These are phyloP conservation scores for Arothron firmamentum DNA, from an alignment of 2,113 vertebrate genomes.

Conservation along the genomic window DNA sequence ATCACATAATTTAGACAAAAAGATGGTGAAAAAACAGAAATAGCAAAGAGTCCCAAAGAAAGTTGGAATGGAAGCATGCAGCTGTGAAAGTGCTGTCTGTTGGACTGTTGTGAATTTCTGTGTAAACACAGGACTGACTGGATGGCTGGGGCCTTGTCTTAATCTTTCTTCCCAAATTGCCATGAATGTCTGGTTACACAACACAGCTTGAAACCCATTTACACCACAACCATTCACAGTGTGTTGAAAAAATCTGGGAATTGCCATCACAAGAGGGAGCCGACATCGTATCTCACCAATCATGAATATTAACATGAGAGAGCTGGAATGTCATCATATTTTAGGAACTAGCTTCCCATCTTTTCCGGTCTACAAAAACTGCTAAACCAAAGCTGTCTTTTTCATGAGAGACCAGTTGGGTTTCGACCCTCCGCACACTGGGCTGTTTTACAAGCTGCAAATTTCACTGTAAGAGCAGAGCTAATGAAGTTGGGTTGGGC, in stretches of 20 bases:
- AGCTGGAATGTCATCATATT: no score
- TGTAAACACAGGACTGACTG: slow-evolving; percentile 83
- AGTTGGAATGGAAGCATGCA: slow-evolving; percentile 70
- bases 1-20: slow-evolving; percentile 17
- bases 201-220: slow-evolving; percentile 49
- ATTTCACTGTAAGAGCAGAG: no score
- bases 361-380: no score
- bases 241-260: slow-evolving; percentile 72
- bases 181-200: slow-evolving; percentile 54
- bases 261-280: slow-evolving; percentile 31
- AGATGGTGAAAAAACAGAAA: slow-evolving; percentile 23
- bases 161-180: slow-evolving; percentile 73
- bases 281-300: neutral
- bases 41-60: slow-evolving; percentile 31
- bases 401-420: no score
- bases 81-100: slow-evolving; percentile 80
- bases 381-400: no score
- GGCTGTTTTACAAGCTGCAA: no score
- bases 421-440: no score
- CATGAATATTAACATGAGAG: no score
- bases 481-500: no score
- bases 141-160: slow-evolving; percentile 84
- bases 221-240: slow-evolving; percentile 34
- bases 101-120: slow-evolving; percentile 93
- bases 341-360: no score